A percentile compares a stretch with the other conserved stretches of the same genome.
phyloP scores from a whole-genome alignment of 2,888 invertebrate species.

The Caenorhabditis sp. region DNA sequence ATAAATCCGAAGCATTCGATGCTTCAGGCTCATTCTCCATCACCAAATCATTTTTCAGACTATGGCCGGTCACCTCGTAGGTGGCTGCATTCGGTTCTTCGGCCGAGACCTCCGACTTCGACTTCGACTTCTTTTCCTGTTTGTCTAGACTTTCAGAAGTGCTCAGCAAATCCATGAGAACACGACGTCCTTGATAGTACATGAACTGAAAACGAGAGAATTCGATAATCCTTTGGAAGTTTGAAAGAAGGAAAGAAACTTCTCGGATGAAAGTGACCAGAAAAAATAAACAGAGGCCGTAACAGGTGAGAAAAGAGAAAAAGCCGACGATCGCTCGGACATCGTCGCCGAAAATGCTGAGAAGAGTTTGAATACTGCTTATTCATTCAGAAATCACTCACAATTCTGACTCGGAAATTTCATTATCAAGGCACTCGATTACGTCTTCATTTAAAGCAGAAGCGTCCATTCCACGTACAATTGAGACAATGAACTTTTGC shows the following conservation, averaged over 20 bases:
- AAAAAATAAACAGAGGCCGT: neutral
- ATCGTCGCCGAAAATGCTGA: neutral
- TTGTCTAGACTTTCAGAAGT: too few relatives aligned
- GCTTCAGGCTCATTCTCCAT: neutral
- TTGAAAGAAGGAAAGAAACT: neutral
- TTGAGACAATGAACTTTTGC: too few relatives aligned
- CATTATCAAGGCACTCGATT: neutral
- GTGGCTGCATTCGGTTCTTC: too few relatives aligned
- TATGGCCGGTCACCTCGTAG: too few relatives aligned
- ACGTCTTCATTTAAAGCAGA: too few relatives aligned
- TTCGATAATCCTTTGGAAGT: too few relatives aligned
- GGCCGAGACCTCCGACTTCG: too few relatives aligned
- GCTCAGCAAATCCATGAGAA: too few relatives aligned
- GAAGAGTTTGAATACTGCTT: neutral
- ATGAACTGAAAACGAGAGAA: neutral
- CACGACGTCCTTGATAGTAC: neutral
- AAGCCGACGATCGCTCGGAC: neutral
- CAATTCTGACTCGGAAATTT: neutral
- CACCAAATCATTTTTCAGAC: too few relatives aligned
- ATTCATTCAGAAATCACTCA: neutral
- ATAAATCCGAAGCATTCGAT: neutral
- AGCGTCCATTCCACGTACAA: too few relatives aligned
- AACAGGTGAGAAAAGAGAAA: neutral
- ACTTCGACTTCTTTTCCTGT: neutral
- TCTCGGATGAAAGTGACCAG: neutral